Conservation (phyloP, 2,797 vertebrate genomes). For the Acanthis flammea region DNA sequence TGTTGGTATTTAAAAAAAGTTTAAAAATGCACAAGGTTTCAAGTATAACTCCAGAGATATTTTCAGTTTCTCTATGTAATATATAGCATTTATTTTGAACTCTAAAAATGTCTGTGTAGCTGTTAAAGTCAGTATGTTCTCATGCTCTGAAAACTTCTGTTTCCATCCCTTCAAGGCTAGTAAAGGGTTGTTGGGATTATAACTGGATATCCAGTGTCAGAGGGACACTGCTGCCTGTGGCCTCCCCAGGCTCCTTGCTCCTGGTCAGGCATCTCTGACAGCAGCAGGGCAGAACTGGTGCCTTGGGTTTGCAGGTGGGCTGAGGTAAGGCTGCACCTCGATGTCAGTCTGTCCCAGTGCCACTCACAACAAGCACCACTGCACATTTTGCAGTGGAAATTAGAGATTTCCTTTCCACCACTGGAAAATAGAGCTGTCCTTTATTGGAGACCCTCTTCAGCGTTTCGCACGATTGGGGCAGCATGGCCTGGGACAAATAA, state of each 20-base stretch:
- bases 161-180: neutral
- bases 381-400: neutral
- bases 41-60: neutral
- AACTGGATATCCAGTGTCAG: neutral
- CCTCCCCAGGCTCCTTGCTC: neutral
- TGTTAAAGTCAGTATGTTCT: neutral
- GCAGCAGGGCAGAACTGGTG: neutral
- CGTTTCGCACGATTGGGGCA: fast-evolving
- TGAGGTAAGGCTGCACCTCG: neutral
- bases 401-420: neutral
- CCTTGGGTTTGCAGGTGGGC: neutral
- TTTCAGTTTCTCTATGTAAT: neutral
- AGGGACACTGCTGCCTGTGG: neutral
- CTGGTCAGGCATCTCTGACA: neutral
- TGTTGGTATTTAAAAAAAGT: neutral
- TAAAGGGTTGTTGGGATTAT: neutral
- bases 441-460: neutral
- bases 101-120: neutral
- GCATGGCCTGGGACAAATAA: neutral
- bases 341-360: neutral
- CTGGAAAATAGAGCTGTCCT: neutral
- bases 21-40: neutral
- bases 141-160: fast-evolving
- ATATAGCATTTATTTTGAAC: neutral
- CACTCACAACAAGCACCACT: neutral